Base-by-base conservation (phyloP, 2,113 vertebrate species). In the Pogonocichla stellata region DNA sequence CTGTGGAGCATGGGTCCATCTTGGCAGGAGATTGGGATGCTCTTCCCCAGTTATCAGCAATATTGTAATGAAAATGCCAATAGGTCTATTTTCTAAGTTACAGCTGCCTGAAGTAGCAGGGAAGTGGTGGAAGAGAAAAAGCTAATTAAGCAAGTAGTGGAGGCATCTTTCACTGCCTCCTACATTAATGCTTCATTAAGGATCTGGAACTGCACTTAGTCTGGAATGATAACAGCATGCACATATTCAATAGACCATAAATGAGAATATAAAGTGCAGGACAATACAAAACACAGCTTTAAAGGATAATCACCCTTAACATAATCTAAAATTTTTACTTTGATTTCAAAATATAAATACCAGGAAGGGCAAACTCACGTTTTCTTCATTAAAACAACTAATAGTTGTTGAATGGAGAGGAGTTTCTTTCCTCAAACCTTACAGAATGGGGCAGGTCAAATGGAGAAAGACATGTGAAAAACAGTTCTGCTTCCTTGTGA, bases 171-270 rank as follows among this genome's bases (percentile, higher is more conserved):
- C 77, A 65, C 71, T 95, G 54, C 43, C 74, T 92, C 33, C 43
- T 23, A 56, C 38, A 43, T 83, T 90, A 77, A 86, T 48, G 48
- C 60, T 93, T 92, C 88, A 77, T 93, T 92, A 88, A 86, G 51
- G 72, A 88, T 56, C 50, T 58, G 60, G 58, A 88, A 90, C 54
- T 85, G 38, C 58, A 84, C 42, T 85, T 90, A 53, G 31, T 42
- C n/a, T 73, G 45, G 66, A 82, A 82, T 64, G 42, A 80, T 79
- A 86, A 72, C 40, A 81, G 9, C 19, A 40, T 45, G 6, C 33
- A 71, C 28, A 9, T 15, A 18, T 57, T 92, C 53, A 75, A 19
- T 24, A 56, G 26, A 78, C n/a, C 40, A 57, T 61, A 93, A 86
- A 84, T 33, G 42, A 65, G 19, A 71, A 45, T 29, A 51, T 48